Base-by-base conservation (phyloP, 2,888 invertebrate species). In the Temnothorax unifasciatus region DNA sequence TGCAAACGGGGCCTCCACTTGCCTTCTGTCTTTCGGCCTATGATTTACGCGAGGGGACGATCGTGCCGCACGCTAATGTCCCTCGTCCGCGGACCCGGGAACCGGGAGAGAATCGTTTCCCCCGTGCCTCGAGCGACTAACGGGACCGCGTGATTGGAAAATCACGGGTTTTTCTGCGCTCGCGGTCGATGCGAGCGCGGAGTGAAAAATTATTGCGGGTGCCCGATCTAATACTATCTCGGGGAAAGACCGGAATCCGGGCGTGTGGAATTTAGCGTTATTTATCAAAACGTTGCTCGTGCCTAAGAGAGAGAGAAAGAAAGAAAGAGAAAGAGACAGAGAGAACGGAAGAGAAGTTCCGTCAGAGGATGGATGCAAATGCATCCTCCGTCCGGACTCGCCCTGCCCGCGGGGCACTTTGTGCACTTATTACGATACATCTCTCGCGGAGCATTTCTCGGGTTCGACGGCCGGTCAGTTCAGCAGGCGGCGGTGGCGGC, bases 391-490 rank as follows among this genome's bases (percentile, higher is more conserved):
- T 18, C 29, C 29, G 75, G 84, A 86, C 87, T 88, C 71, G 89
- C 90, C 89, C 88, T 90, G 86, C 79, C 91, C 88, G 85, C 88
- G 85, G 89, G 92, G 90, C 91, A 92, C 89, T 92, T 91, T 87
- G 91, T 90, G 90, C 91, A 93, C 91, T 92, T 93, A 92, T 93
- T 93, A 92, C 92, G 93, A 93, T 93, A 92, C 90, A 92, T 92
- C 93, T 91, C 88, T 88, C 85, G 83, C 89, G 86, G 89, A 87
- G 92, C 89, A 91, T 92, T 92, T 90, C 93, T 92, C 86, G 94
- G 94, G 94, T 94, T 94, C 94, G 94, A 94, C 92, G 94, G 90
- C 94, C 94, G 94, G 94, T 94, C 94, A 94, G 93, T 94, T 90
- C 90, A 84, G 82, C 71, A 25, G 38, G 64, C 64, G n/a, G 41